Evolutionary conservation across 2,888 invertebrate species (phyloP), one percentile per base, ranked within the genome.

Genomic region (Euplagia quadripunctaria): DNA sequence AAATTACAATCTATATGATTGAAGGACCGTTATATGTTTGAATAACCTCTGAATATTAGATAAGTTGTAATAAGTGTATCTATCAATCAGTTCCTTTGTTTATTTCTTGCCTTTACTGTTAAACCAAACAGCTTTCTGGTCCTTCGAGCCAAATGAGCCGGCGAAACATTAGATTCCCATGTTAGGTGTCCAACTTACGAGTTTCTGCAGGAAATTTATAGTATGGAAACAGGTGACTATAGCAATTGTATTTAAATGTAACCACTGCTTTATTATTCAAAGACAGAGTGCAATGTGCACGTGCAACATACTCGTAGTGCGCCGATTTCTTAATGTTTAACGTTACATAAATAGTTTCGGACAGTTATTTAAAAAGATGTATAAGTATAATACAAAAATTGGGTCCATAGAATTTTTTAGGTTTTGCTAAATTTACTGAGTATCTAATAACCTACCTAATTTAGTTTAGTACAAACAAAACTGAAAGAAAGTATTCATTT

Each of bases 251-350:
- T 66, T 71, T 20, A 71, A 67, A 71, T 61, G 8, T 8, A 20
- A 42, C 20, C 41, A 20, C 46, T 20, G 46, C 14, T 71, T 67
- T 67, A 51, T 66, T 51, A 67, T 71, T 66, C 67, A 58, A 66
- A 67, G 12, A 31, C 52, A 42, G 16, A 41, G 51, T 16, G 42
- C 41, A 66, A 70, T 55, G 66, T 49, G 41, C 66, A 71, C 66
- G 49, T 71, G 71, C 49, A 71, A 66, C 66, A 72, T 51, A 31
- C 31, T 31, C 31, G 31, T 31, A 42, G 16, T 72, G 67, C 49
- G 43, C 55, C 16, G 64, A 46, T 72, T 61, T 51, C 63, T 52
- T 72, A 72, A 51, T 63, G 31, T 68, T 67, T 14, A 71, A 52
- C 41, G 55, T 43, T 65, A n/a, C n/a, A n/a, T n/a, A n/a, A n/a